Evolutionary conservation across 2,888 invertebrate species (phyloP).

Genomic region (Mellilla xanthometata): DNA sequence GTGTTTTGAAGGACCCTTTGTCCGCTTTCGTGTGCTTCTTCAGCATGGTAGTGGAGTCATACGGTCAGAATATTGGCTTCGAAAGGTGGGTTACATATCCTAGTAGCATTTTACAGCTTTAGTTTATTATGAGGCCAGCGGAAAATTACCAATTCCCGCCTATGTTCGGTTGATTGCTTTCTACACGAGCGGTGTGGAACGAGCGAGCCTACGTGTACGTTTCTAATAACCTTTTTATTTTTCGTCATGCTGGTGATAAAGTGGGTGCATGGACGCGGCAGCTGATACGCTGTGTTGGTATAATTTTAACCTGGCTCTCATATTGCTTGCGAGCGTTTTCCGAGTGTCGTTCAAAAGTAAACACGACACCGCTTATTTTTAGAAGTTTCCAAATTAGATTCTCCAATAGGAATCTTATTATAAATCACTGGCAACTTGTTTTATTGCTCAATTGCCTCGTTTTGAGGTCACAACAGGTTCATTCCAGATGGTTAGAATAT

Average conservation of each 20-base stretch:
- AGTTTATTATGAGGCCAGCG: slow-evolving; percentile 51
- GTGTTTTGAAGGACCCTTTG: slow-evolving; percentile 87
- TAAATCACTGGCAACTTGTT: slow-evolving; percentile 16
- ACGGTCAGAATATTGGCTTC: slow-evolving; percentile 84
- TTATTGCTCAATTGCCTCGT: background rate
- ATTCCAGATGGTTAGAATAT: background rate
- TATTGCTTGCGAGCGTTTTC: slow-evolving; percentile 41
- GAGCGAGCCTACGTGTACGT: slow-evolving; percentile 71
- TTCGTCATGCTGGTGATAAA: slow-evolving; percentile 43
- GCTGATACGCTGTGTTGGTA: slow-evolving; percentile 37
- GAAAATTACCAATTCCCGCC: slow-evolving; percentile 74
- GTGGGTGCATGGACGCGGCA: slow-evolving; percentile 40
- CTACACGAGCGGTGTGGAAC: slow-evolving; percentile 71
- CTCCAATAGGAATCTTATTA: slow-evolving; percentile 51
- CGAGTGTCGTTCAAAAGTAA: slow-evolving; percentile 52
- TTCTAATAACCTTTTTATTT: slow-evolving; percentile 66
- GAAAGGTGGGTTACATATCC: slow-evolving; percentile 81
- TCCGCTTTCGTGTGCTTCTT: slow-evolving; percentile 84
- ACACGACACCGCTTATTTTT: slow-evolving; percentile 62
- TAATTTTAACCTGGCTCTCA: slow-evolving; percentile 51
- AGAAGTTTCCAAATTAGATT: slow-evolving; percentile 39
- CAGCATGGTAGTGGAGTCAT: slow-evolving; percentile 87
- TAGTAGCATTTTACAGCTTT: slow-evolving; percentile 44
- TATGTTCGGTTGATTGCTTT: slow-evolving; percentile 72
- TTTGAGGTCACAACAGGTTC: background rate